Percentiles rank a stretch among this genome's conserved stretches.
phyloP scores from a whole-genome alignment of 2,797 vertebrate genomes.

The Gymnoscopelus braueri region DNA sequence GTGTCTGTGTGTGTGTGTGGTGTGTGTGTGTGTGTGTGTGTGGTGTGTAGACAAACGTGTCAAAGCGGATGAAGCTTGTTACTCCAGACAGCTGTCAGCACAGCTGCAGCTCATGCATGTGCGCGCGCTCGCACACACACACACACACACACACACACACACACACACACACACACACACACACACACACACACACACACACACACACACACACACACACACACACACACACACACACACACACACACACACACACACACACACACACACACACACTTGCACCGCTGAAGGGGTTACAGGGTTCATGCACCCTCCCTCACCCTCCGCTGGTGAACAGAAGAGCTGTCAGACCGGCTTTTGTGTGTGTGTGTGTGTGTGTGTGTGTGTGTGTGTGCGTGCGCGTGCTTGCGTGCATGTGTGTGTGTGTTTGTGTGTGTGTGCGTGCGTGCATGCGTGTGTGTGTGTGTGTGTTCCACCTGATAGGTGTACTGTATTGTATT shows the following conservation, averaged over 20 bases:
- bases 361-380: too few relatives aligned
- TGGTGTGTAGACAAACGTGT: slow-evolving; percentile 31
- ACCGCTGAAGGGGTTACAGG: too few relatives aligned
- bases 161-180: slow-evolving; percentile 5
- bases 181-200: not conserved
- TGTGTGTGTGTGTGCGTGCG: too few relatives aligned
- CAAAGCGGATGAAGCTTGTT: slow-evolving; percentile 46
- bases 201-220: not conserved
- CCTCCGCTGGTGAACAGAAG: too few relatives aligned
- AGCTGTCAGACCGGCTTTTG: too few relatives aligned
- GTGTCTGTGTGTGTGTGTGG: too few relatives aligned
- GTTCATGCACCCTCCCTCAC: too few relatives aligned
- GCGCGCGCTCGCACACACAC: slow-evolving; percentile 87
- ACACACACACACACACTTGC: slow-evolving; percentile 7
- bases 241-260: not conserved
- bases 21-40: slow-evolving; percentile 11
- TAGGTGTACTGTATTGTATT: too few relatives aligned
- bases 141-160: not conserved
- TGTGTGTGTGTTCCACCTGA: slow-evolving; percentile 1
- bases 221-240: not conserved
- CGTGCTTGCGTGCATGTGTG: slow-evolving; percentile 31
- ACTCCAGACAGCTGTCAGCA: slow-evolving; percentile 6
- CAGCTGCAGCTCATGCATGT: slow-evolving; percentile 39
- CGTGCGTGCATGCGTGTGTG: slow-evolving; percentile 18
- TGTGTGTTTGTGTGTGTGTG: slow-evolving; percentile 11